These are phyloP conservation scores for Epinephelus cyanopodus DNA, from an alignment of 2,113 vertebrate genomes.

Conservation along the genomic window DNA sequence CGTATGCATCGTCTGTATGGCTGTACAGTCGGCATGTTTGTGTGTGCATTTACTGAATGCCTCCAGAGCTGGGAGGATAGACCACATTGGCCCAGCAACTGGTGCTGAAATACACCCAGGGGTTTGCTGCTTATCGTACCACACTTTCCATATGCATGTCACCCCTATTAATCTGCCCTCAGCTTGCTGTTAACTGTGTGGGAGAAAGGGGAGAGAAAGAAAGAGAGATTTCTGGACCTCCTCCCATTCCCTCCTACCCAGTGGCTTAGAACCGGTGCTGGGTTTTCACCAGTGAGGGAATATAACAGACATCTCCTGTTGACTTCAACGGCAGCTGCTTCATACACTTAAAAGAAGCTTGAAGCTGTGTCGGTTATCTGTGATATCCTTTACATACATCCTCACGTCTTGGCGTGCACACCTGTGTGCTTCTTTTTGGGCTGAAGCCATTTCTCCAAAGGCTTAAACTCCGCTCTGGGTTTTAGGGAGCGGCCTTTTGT, in stretches of 20 bases:
- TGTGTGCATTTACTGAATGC: not conserved
- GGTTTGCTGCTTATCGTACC: slow-evolving; percentile 48
- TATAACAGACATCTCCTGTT: slow-evolving; percentile 34
- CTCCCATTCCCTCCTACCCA: slow-evolving; percentile 47
- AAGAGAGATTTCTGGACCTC: slow-evolving; percentile 32
- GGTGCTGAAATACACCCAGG: slow-evolving; percentile 42
- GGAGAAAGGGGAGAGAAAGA: slow-evolving; percentile 26
- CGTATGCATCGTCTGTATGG: not conserved
- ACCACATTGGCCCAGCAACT: slow-evolving; percentile 33
- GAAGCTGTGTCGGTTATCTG: not conserved
- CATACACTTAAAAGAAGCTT: not conserved
- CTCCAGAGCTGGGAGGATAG: slow-evolving; percentile 11
- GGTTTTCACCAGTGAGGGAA: slow-evolving; percentile 43
- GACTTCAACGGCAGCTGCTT: slow-evolving; percentile 34
- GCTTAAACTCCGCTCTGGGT: slow-evolving; percentile 16
- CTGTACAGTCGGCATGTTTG: slow-evolving; percentile 5
- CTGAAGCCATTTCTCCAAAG: slow-evolving; percentile 30
- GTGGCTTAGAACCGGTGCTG: slow-evolving; percentile 48
- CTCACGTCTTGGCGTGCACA: slow-evolving; percentile 4
- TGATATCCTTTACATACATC: not conserved
- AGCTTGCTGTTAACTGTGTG: slow-evolving; percentile 55
- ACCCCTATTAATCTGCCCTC: slow-evolving; percentile 53
- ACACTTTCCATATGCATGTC: slow-evolving; percentile 66
- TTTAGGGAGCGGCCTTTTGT: slow-evolving; percentile 54
- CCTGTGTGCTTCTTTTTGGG: slow-evolving; percentile 16